phyloP scores from a whole-genome alignment of 2,113 vertebrate genomes.

The Dicrurus megarhynchus region DNA sequence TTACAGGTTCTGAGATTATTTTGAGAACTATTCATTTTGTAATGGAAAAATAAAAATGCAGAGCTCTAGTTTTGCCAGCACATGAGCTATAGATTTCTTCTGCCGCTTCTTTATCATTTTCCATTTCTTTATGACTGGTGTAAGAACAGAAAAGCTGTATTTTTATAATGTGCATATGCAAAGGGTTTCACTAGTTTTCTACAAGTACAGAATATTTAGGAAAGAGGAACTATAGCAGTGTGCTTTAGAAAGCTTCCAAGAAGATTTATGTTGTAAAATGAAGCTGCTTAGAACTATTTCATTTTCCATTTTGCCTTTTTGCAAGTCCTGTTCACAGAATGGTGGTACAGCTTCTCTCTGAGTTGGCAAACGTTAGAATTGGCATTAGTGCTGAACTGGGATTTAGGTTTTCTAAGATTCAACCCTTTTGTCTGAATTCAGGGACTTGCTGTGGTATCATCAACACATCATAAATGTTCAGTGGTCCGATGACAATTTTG shows the following conservation, averaged over 20 bases:
- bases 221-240: not conserved
- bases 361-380: not conserved
- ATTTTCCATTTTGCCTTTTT: not conserved
- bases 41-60: conserved; percentile 8
- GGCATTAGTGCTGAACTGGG: not conserved
- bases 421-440: not conserved
- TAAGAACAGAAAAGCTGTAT: not conserved
- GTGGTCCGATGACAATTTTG: not conserved
- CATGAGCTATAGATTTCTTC: not conserved
- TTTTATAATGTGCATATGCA: not conserved
- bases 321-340: not conserved
- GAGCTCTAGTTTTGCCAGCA: not conserved
- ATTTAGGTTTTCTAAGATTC: not conserved
- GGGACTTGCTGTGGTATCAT: not conserved
- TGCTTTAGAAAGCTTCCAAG: not conserved
- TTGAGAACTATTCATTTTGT: conserved; percentile 19
- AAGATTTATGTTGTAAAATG: not conserved
- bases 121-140: not conserved
- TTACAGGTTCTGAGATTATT: not conserved
- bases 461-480: not conserved
- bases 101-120: not conserved
- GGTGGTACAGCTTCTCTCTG: not conserved
- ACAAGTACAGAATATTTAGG: not conserved
- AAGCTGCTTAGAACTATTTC: not conserved
- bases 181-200: not conserved